These are phyloP conservation scores for Danaus chrysippus DNA, from an alignment of 2,888 invertebrate species.

Conservation along the genomic window DNA sequence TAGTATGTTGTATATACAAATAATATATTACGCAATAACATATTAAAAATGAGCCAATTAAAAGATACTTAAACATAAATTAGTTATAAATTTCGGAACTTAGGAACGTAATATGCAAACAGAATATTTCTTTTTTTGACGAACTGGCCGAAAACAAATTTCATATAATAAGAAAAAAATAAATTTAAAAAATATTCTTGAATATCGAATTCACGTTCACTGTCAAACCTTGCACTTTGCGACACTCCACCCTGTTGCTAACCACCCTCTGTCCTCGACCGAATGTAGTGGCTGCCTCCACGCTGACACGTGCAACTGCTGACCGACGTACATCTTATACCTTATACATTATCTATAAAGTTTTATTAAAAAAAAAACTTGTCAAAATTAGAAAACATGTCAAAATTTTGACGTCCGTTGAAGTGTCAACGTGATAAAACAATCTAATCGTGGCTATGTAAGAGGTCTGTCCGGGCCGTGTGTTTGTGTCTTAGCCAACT, in stretches of 20 bases:
- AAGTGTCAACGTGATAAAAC: constrained; percentile 17
- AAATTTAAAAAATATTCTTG: no score
- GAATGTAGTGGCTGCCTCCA: constrained; percentile 35
- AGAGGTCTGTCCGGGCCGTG: constrained; percentile 19
- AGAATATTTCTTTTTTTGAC: no score
- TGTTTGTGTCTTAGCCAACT: constrained; percentile 36
- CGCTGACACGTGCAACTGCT: constrained; percentile 37
- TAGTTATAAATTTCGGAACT: no score
- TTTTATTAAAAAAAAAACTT: no score
- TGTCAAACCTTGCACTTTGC: neutral
- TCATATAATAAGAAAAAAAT: no score
- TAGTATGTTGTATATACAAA: neutral
- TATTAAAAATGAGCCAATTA: neutral
- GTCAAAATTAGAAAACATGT: no score
- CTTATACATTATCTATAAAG: no score
- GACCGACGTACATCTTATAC: constrained; percentile 22
- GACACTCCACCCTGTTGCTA: constrained; percentile 13
- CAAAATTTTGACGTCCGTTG: constrained; percentile 2
- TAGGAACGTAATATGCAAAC: no score
- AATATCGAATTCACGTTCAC: neutral
- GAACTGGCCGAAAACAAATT: no score
- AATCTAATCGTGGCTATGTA: constrained; percentile 19
- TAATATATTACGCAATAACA: constrained; percentile 8
- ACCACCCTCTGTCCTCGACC: constrained; percentile 24
- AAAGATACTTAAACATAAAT: no score